Evolutionary conservation across 1,140 invertebrate genomes (phyloP), one percentile per base, ranked within the genome.

Genomic region (Formica exsecta): DNA sequence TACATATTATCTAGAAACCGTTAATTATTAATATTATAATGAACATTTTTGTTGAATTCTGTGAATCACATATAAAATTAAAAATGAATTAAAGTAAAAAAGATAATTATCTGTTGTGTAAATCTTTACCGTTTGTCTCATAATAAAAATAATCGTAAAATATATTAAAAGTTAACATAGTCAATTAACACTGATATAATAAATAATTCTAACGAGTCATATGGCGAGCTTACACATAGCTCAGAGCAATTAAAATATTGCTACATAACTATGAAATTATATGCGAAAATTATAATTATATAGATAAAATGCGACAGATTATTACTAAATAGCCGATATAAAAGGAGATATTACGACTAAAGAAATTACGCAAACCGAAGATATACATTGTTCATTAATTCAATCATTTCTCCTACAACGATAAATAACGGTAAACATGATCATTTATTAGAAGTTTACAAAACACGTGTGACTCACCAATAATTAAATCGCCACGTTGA

Each of bases 381-480:
- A 48, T 64, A 8, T 64, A 48, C 4, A 65, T 7, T 19, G 25
- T 51, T 22, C 44, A 61, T 83, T 83, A 73, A 74, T 48, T 62
- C 32, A 48, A 83, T 73, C n/a, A 44, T 13, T 25, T 19, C 1
- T 38, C 16, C 13, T 9, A 25, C 3, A 22, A n/a, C 32, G 13
- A 3, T 8, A 22, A 54, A 38, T 1, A 22, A 13, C 44, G 4
- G 3, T 13, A 22, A 54, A 8, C 48, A 25, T 9, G 61, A 25
- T 73, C 11, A 62, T 62, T 51, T 84, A 87, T 73, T 77, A 66
- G 48, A 16, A 81, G 87, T 87, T 89, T 87, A 74, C 85, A 89
- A 87, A 90, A 84, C 62, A 71, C 68, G 70, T 70, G 79, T 90
- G 89, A 90, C 86, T 89, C 89, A 87, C 11, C 25, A 32, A 36